These are phyloP conservation scores for Plebejus melissa DNA, from an alignment of 2,888 invertebrate genomes.

Conservation along the genomic window DNA sequence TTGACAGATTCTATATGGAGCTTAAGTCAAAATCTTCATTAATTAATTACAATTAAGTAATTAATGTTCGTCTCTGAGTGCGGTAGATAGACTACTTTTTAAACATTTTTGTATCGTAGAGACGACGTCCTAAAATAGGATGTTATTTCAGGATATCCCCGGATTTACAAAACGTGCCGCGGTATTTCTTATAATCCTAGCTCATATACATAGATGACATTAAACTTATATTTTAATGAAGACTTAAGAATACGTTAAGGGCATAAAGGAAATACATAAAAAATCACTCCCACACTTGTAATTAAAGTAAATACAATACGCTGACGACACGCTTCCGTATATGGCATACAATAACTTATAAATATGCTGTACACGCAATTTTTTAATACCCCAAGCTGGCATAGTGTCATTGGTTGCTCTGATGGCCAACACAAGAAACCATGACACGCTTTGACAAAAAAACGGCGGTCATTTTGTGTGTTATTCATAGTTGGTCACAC, in stretches of 20 bases:
- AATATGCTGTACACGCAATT: slow-evolving; percentile 4
- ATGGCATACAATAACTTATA: neutral
- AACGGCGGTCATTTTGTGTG: neutral
- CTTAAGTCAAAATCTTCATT: no score
- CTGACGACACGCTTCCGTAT: slow-evolving; percentile 30
- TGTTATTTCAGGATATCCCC: no score
- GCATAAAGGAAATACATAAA: neutral
- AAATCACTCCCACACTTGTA: slow-evolving; percentile 17
- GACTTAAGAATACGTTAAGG: neutral
- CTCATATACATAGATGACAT: neutral
- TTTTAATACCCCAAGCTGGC: neutral
- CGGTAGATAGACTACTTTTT: no score
- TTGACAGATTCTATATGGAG: no score
- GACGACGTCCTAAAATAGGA: no score
- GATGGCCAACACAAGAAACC: neutral
- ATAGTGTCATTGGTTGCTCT: neutral
- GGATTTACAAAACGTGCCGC: no score
- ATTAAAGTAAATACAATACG: slow-evolving; percentile 20
- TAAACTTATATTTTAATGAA: neutral
- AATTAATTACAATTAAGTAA: no score
- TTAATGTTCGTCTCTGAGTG: no score
- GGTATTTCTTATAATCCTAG: no score
- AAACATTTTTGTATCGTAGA: no score
- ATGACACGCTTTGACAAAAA: neutral
- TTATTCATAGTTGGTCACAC: neutral